Evolutionary conservation across 1,140 invertebrate genomes (phyloP).

Genomic region (Drosophila kurseongensis): DNA sequence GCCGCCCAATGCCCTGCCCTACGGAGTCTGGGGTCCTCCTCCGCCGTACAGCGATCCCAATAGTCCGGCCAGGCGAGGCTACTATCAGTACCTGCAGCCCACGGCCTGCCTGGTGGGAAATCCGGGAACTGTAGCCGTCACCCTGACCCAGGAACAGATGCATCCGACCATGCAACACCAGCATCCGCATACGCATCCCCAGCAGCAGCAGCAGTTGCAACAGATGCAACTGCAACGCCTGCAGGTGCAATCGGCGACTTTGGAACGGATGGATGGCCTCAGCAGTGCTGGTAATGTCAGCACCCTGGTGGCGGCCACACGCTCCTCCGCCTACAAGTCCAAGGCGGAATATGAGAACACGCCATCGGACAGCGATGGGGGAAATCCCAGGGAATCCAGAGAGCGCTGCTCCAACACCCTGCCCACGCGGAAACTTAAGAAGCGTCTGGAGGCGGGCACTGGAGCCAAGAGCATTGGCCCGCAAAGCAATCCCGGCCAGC

Average conservation of each 20-base stretch:
- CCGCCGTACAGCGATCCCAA: conserved; percentile 91
- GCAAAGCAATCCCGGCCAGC: conserved; percentile 61
- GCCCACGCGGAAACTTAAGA: conserved; percentile 86
- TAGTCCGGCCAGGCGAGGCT: conserved; percentile 86
- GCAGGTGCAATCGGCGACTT: conserved; percentile 51
- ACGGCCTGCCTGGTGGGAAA: conserved; percentile 46
- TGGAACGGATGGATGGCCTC: conserved; percentile 64
- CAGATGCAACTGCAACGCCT: conserved; percentile 45
- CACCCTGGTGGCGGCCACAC: conserved; percentile 23
- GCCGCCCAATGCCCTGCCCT: conserved; percentile 75
- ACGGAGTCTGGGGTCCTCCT: conserved; percentile 89
- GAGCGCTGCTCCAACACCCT: conserved; percentile 85
- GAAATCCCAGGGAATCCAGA: conserved; percentile 68
- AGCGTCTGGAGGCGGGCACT: conserved; percentile 84
- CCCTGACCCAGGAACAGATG: conserved; percentile 56
- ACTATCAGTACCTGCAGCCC: conserved; percentile 84
- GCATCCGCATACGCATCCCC: conserved; percentile 35
- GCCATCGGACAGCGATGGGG: conserved; percentile 79
- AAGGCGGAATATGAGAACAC: conserved; percentile 76
- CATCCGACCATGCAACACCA: conserved; percentile 39
- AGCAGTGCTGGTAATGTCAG: conserved; percentile 49
- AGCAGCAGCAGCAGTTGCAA: conserved; percentile 45
- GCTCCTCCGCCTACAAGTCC: conserved; percentile 58
- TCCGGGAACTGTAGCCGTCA: conserved; percentile 5
- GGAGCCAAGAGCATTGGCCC: conserved; percentile 82